These are phyloP conservation scores for Fregata magnificens DNA, from an alignment of 2,113 vertebrate species.

Conservation along the genomic window DNA sequence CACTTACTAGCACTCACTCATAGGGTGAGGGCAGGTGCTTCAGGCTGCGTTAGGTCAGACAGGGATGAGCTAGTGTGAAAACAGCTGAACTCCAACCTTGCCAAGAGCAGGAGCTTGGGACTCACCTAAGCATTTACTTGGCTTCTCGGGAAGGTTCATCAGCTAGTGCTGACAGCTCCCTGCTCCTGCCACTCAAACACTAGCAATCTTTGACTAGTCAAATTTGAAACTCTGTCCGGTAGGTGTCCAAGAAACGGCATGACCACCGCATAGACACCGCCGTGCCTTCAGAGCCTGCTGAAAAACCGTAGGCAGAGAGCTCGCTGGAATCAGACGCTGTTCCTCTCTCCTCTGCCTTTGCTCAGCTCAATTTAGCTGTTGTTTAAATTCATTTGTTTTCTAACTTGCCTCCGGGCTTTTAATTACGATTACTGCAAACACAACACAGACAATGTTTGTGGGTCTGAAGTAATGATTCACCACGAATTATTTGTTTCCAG, in stretches of 20 bases:
- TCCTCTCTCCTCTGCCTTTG: not conserved
- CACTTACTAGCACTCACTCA: accelerated
- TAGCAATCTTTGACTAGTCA: not conserved
- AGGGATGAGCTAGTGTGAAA: not conserved
- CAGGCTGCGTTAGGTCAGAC: not conserved
- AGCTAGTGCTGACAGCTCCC: not conserved
- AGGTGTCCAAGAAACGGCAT: no score
- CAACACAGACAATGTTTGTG: not conserved
- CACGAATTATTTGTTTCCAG: not conserved
- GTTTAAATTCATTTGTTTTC: not conserved
- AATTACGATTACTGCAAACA: not conserved
- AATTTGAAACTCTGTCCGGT: not conserved
- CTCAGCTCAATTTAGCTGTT: not conserved
- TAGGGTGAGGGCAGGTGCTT: no score
- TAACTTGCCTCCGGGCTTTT: not conserved
- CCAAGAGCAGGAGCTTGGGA: not conserved
- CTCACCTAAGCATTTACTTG: not conserved
- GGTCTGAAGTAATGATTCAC: not conserved
- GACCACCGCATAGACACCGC: not conserved
- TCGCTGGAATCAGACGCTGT: accelerated
- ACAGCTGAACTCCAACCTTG: not conserved
- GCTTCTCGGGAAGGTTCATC: not conserved
- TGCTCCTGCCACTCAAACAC: not conserved
- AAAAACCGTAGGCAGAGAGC: not conserved
- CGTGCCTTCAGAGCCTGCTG: not conserved